Evolutionary conservation across 92 coral and sea anemone species (phyloP), one percentile per base, ranked within the genome.

Genomic region (Plumapathes pennacea): DNA sequence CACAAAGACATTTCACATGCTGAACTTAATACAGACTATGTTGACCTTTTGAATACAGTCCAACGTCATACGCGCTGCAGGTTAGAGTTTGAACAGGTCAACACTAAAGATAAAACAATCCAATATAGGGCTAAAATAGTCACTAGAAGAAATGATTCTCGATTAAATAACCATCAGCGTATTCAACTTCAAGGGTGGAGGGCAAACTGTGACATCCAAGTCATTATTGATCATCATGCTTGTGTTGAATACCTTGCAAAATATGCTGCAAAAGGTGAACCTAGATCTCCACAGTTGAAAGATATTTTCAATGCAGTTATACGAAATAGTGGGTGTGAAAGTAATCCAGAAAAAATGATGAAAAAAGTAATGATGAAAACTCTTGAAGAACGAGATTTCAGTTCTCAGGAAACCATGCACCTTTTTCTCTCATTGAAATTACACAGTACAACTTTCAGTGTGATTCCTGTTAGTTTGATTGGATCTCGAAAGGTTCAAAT

Each of bases 341-440:
- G 22, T 11, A 25, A 61, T 15, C 71, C 54, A 24, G 41, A 47
- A 26, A 74, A 46, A 43, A 56, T 21, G 5, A 57, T 67, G 32
- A 69, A 57, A 67, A 67, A 77, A 30, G 30, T 67, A 2, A 53
- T 56, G 60, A 70, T 70, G 72, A 70, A 71, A 30, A 26, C 74
- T 0, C 57, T 78, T 55, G 69, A 79, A 2, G 46, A 78, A 40
- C 41, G 85, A 78, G 78, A 78, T 34, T 77, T 60, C 22, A 69
- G 78, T 68, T 56, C 85, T 14, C 86, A 79, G 14, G 86, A 79
- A 63, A 79, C 80, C 0, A 71, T 79, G 86, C 80, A 79, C 23
- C 34, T 63, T 5, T 36, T 71, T 4, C 48, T 71, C 9, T 54
- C 82, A 22, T 28, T 81, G 12, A 72, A 76, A 50, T 30, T 51